phyloP scores from a whole-genome alignment of 1,140 invertebrate species.

The Orchesella cincta region DNA sequence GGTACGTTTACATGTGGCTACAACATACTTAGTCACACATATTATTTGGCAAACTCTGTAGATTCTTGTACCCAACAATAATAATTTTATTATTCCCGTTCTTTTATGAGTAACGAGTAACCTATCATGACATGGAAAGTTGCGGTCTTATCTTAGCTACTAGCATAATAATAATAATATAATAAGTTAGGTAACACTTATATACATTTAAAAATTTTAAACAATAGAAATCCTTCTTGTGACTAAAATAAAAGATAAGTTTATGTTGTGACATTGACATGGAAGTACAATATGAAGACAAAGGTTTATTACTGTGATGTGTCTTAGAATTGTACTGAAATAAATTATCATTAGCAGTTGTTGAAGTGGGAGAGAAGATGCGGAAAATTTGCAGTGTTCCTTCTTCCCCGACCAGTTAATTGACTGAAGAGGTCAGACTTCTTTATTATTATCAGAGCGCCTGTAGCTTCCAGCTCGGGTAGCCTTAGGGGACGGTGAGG shows the following conservation, averaged over 20 bases:
- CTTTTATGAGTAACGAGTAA: background rate
- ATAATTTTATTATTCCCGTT: background rate
- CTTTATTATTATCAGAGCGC: constrained; percentile 46
- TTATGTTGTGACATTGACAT: background rate
- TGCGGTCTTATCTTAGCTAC: too few species aligned
- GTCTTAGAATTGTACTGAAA: constrained; percentile 7
- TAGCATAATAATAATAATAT: too few species aligned
- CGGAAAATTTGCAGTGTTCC: background rate
- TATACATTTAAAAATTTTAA: background rate
- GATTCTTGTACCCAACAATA: too few species aligned
- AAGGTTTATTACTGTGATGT: background rate
- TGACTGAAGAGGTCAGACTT: constrained; percentile 35
- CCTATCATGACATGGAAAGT: background rate
- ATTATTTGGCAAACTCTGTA: too few species aligned
- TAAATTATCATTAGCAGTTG: background rate
- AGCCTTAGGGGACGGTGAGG: constrained; percentile 43
- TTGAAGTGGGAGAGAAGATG: background rate
- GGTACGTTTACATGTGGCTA: background rate
- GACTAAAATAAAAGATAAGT: background rate
- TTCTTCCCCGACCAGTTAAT: background rate
- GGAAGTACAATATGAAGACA: background rate
- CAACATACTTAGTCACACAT: too few species aligned
- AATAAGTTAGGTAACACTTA: too few species aligned
- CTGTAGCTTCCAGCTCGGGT: constrained; percentile 41
- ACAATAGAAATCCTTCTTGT: background rate